A percentile compares a stretch with the other conserved stretches of the same genome.
These are phyloP conservation scores for Halcyon senegalensis DNA, from an alignment of 2,113 vertebrate genomes.

Conservation along the genomic window DNA sequence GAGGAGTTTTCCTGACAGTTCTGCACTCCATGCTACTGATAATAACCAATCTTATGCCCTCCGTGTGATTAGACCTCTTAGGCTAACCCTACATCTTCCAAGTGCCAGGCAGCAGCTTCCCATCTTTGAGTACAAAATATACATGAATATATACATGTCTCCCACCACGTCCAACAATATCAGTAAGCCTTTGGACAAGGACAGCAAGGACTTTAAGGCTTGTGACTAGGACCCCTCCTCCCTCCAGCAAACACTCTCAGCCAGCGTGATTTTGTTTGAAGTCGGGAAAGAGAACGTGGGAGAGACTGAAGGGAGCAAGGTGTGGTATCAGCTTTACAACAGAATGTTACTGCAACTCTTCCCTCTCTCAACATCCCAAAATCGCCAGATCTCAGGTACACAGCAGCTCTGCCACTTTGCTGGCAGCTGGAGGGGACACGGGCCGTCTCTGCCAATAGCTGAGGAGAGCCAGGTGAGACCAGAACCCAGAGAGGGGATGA, in stretches of 20 bases:
- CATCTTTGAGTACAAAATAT: not conserved
- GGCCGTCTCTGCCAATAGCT: fast-evolving
- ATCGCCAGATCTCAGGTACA: not conserved
- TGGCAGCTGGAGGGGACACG: fast-evolving
- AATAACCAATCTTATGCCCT: not conserved
- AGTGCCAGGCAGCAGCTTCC: not conserved
- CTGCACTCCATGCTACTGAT: not conserved
- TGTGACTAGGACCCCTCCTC: not conserved
- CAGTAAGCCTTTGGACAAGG: not conserved
- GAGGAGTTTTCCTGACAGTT: not conserved
- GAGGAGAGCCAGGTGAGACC: not conserved
- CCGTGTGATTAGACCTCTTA: fast-evolving
- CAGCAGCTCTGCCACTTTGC: fast-evolving
- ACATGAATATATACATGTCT: not conserved
- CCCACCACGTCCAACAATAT: not conserved
- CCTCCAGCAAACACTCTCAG: not conserved
- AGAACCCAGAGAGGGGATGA: not conserved
- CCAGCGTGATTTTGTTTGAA: not conserved
- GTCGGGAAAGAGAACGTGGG: not conserved
- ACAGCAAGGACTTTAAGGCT: not conserved
- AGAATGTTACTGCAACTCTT: not conserved
- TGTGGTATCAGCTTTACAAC: not conserved
- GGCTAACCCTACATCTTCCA: not conserved
- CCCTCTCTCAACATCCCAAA: not conserved
- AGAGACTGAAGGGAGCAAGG: not conserved